Conservation (phyloP, 2,888 invertebrate species). For the Helobdella robusta region DNA sequence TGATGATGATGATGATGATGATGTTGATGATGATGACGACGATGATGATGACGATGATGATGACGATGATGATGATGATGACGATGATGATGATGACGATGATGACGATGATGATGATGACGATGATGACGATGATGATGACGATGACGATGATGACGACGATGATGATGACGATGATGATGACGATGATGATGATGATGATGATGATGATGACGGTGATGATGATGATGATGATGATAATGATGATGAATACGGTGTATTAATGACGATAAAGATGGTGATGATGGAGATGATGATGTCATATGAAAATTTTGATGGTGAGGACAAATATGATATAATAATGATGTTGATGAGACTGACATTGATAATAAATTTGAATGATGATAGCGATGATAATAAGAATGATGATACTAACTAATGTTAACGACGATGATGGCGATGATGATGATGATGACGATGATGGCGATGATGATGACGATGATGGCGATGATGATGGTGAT, state of each 20-base stretch:
- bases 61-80: conserved; percentile 20
- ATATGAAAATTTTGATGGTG: no score
- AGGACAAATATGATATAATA: not conserved
- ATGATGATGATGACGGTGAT: conserved; percentile 25
- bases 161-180: not conserved
- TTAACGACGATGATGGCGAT: conserved; percentile 14
- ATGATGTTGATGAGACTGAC: no score
- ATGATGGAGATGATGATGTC: not conserved
- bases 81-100: conserved; percentile 22
- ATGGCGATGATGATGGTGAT: not conserved
- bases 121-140: conserved; percentile 13
- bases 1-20: conserved; percentile 12
- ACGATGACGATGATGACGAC: conserved; percentile 10
- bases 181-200: conserved; percentile 15
- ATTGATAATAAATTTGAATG: no score
- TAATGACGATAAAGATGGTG: conserved; percentile 2
- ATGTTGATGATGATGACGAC: conserved; percentile 15
- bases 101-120: conserved; percentile 12
- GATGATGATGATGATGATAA: conserved; percentile 24
- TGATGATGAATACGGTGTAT: conserved; percentile 17
- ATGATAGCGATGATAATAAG: conserved; percentile 20
- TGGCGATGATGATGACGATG: conserved; percentile 11
- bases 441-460: conserved; percentile 19
- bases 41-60: conserved; percentile 26
- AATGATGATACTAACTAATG: conserved; percentile 22